Evolutionary conservation across 2,113 vertebrate genomes (phyloP).

Genomic region (Labeo rohita): DNA sequence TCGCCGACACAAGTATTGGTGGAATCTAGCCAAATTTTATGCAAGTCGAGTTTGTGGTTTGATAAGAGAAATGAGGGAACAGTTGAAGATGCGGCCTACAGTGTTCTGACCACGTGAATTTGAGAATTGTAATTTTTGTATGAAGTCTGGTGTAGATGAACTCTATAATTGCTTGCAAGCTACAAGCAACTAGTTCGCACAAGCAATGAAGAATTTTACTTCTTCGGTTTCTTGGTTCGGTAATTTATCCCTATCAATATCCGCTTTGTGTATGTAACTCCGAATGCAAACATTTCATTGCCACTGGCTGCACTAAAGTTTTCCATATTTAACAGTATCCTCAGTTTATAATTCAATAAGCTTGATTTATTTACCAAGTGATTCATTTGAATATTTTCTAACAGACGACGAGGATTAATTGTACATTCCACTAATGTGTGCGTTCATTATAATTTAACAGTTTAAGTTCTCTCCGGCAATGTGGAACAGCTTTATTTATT

Average conservation of each 20-base stretch:
- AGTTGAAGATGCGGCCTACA: background rate
- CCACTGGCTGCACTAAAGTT: conserved; percentile 2
- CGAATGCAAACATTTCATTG: background rate
- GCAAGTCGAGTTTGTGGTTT: background rate
- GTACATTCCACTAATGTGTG: conserved; percentile 57
- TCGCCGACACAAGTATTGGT: background rate
- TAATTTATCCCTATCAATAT: background rate
- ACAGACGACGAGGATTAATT: background rate
- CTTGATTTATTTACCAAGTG: background rate
- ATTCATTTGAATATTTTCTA: conserved; percentile 1
- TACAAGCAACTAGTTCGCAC: background rate
- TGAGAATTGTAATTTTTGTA: background rate
- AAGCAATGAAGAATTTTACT: conserved; percentile 18
- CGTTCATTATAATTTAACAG: conserved; percentile 2
- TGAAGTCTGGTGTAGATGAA: background rate
- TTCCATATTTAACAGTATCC: background rate
- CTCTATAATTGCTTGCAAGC: background rate
- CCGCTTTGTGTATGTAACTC: conserved; percentile 23
- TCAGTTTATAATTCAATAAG: conserved; percentile 4
- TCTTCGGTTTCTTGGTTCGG: background rate
- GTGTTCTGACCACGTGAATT: background rate
- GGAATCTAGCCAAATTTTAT: conserved; percentile 16
- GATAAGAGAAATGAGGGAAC: background rate
- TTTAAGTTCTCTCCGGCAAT: background rate
- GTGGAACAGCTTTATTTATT: conserved; percentile 51